A percentile compares a stretch with the other conserved stretches of the same genome.
phyloP scores from a whole-genome alignment of 2,113 vertebrate genomes.

The Rattus norvegicus region DNA sequence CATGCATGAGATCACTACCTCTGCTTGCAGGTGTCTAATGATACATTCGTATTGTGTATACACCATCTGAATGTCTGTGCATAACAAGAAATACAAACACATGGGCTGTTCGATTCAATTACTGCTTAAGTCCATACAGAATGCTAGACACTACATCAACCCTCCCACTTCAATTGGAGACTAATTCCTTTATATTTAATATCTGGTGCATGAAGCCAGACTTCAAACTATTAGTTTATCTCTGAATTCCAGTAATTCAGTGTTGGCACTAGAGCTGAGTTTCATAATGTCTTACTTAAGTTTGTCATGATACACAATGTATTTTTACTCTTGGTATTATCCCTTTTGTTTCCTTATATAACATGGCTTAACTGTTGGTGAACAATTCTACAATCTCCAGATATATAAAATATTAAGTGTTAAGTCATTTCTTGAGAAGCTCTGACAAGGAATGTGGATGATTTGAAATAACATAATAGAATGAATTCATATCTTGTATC shows the following conservation, averaged over 20 bases:
- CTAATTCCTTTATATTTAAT: conserved; percentile 13
- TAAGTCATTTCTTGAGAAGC: neutral
- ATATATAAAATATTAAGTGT: neutral
- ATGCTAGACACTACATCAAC: neutral
- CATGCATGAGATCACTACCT: neutral
- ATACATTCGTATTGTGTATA: neutral
- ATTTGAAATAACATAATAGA: neutral
- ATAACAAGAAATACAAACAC: conserved; percentile 10
- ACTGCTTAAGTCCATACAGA: neutral
- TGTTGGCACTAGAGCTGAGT: neutral
- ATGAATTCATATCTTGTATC: neutral
- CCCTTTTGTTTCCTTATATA: neutral
- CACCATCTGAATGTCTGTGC: conserved; percentile 4
- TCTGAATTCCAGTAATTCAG: neutral
- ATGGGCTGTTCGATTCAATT: neutral
- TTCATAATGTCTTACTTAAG: neutral
- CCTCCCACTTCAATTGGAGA: conserved; percentile 4
- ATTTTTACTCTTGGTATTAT: neutral
- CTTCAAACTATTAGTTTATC: conserved; percentile 25
- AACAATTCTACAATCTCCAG: neutral
- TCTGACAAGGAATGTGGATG: neutral
- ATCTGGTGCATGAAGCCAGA: neutral
- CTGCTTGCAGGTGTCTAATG: neutral
- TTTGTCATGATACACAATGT: neutral
- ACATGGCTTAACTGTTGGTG: neutral